These are phyloP conservation scores for Piliocolobus tephrosceles DNA, from an alignment of 2,113 vertebrate genomes.

Conservation along the genomic window DNA sequence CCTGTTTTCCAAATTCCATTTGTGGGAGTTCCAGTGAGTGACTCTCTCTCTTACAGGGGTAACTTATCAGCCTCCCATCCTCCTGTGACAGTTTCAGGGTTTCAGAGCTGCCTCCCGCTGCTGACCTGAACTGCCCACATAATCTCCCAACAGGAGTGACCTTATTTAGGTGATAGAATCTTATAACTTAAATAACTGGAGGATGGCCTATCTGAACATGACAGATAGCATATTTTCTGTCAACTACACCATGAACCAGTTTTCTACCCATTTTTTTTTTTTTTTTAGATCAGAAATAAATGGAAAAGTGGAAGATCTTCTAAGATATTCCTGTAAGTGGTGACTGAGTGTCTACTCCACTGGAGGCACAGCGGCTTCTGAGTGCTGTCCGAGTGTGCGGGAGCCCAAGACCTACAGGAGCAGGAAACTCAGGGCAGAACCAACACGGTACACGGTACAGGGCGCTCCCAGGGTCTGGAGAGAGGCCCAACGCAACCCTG, in stretches of 20 bases:
- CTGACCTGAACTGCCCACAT: background rate
- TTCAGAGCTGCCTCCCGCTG: background rate
- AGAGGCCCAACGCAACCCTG: background rate
- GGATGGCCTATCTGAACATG: constrained; percentile 63
- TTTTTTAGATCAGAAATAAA: constrained; percentile 49
- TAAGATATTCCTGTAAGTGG: rapidly evolving
- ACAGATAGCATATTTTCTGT: constrained; percentile 62
- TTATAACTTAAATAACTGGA: constrained; percentile 56
- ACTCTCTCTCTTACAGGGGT: background rate
- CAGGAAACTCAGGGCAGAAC: background rate
- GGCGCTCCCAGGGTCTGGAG: background rate
- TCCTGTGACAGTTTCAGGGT: background rate
- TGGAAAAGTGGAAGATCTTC: background rate
- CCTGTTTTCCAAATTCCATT: constrained; percentile 31
- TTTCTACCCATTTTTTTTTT: background rate
- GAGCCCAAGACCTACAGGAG: background rate
- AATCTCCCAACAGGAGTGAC: constrained; percentile 49
- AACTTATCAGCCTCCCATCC: background rate
- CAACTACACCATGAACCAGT: constrained; percentile 52
- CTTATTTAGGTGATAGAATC: constrained; percentile 67
- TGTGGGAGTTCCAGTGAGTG: background rate
- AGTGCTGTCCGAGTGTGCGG: background rate
- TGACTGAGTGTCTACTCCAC: rapidly evolving
- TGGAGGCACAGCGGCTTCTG: rapidly evolving
- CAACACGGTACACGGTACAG: rapidly evolving